Base-by-base conservation (phyloP, 2,888 invertebrate genomes). In the Margaritifera margaritifera region DNA sequence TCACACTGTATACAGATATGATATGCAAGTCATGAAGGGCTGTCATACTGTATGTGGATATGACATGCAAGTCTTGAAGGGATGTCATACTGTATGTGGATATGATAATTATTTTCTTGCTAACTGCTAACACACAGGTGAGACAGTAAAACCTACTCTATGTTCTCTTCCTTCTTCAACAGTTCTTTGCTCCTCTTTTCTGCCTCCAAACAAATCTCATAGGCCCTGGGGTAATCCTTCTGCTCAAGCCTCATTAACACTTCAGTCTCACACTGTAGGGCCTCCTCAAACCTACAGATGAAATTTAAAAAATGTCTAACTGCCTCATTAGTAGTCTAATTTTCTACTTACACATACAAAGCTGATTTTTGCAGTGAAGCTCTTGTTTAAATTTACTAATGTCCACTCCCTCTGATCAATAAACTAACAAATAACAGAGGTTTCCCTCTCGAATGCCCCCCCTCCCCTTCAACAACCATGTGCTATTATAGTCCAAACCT, bases 241-340 rank as follows among this genome's bases (percentile, higher is more conserved):
- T 68, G 83, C 64, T 89, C 89, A 27, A 87, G 75, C 24, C 76
- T 79, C 52, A 80, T 81, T 19, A 86, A 77, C 11, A 90, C 72
- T 27, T 89, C 88, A 63, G 78, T 71, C 72, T 90, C 89, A 69
- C 88, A 68, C 64, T 87, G 84, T 70, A 88, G 74, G 54, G 83
- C 88, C 63, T 75, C 72, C 60, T 80, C 81, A 81, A 86, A 88
- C 64, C 88, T 89, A 61, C 56, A 64, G 6, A 62, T 42, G 15
- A 11, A 42, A 42, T 42, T 42, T 0, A 63, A 55, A n/a, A 60
- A 56, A 5, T 19, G 15, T n/a, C 11, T 18, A 56, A 22, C n/a
- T 22, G 24, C 56, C 15, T n/a, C 15, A 56, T 24, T 15, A 19
- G 20, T 56, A 56, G 11, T 56, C 11, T 56, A 11, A 22, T 56